Conservation (phyloP, 2,113 vertebrate genomes). For the Toxostoma redivivum region DNA sequence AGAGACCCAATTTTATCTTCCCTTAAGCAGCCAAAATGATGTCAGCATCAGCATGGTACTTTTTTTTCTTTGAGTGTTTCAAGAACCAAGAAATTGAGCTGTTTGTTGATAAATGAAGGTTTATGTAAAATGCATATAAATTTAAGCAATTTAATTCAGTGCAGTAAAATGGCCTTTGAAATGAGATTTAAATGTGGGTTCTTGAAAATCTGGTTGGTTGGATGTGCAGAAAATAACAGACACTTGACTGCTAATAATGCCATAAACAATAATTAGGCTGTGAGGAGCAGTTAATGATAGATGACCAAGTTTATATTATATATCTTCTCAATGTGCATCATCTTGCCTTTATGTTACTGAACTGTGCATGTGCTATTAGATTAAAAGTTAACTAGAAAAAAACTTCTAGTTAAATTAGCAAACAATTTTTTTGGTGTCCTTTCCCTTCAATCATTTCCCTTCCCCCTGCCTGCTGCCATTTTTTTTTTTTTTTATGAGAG, state of each 20-base stretch:
- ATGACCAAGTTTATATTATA: neutral
- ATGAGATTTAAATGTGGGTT: neutral
- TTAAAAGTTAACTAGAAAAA: neutral
- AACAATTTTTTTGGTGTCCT: neutral
- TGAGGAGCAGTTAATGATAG: neutral
- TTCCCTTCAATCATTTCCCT: neutral
- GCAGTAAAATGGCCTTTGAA: neutral
- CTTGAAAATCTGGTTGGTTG: neutral
- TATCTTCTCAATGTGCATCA: neutral
- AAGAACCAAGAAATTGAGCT: neutral
- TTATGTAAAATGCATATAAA: neutral
- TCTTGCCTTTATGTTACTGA: neutral
- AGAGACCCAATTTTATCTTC: conserved; percentile 56
- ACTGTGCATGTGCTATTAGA: rapidly evolving
- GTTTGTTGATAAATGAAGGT: neutral
- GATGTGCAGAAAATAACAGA: neutral
- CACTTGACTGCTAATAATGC: neutral
- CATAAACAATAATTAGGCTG: neutral
- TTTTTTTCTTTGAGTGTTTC: neutral
- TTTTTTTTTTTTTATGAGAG: neutral
- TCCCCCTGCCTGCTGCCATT: rapidly evolving
- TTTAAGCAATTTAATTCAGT: neutral
- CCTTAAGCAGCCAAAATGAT: conserved; percentile 29
- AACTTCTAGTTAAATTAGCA: neutral
- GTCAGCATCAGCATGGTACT: neutral